phyloP scores from a whole-genome alignment of 2,113 vertebrate species.

The Gadus chalcogrammus region DNA sequence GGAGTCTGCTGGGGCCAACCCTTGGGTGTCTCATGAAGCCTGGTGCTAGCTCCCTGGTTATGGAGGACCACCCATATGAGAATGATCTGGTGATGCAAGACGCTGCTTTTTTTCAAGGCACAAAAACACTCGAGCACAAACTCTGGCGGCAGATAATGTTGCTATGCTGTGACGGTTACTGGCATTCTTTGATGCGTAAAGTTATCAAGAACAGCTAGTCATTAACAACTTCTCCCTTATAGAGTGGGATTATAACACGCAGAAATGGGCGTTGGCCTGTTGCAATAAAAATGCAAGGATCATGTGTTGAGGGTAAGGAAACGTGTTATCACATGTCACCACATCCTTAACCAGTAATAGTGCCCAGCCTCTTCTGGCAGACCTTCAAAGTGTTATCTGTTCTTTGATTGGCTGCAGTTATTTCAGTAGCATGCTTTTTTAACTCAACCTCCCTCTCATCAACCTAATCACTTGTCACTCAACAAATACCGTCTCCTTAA shows the following conservation, averaged over 20 bases:
- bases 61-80: no score
- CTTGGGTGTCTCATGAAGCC: no score
- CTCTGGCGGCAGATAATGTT: no score
- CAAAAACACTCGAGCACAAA: no score
- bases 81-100: no score
- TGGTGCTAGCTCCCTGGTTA: no score
- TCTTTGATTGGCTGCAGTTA: constrained; percentile 54
- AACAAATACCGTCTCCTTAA: neutral
- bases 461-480: constrained; percentile 21
- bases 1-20: no score
- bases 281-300: constrained; percentile 10
- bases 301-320: constrained; percentile 32
- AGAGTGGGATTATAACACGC: constrained; percentile 10
- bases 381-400: constrained; percentile 35
- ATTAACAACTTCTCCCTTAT: constrained; percentile 16
- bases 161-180: no score
- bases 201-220: neutral
- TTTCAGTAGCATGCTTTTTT: constrained; percentile 43
- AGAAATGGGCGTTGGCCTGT: constrained; percentile 13
- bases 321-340: constrained; percentile 48
- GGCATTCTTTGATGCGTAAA: no score
- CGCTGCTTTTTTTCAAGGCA: no score
- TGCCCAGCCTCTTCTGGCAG: constrained; percentile 48
- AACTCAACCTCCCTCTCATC: constrained; percentile 38
- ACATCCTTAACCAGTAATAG: constrained; percentile 55